Conservation (phyloP, 2,888 invertebrate genomes). For the Melieria picta region DNA sequence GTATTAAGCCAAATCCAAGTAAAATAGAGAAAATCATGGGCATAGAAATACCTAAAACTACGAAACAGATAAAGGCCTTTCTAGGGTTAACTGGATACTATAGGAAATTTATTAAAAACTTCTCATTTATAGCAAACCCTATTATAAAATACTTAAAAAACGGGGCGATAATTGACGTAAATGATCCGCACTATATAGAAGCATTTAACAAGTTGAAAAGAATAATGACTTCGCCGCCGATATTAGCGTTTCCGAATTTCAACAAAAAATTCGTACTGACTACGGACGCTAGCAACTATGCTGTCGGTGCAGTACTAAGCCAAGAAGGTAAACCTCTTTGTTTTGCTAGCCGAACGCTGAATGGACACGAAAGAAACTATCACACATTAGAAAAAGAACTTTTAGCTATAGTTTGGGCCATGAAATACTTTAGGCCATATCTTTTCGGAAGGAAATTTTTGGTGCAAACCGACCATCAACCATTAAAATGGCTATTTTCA, state of each 20-base stretch:
- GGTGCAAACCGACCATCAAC: neutral
- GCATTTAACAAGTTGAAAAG: conserved; percentile 21
- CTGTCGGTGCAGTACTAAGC: conserved; percentile 9
- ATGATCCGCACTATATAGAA: conserved; percentile 10
- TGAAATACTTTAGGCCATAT: too few relatives aligned
- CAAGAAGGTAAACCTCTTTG: conserved; percentile 12
- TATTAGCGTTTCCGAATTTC: conserved; percentile 24
- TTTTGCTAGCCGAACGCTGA: conserved; percentile 17
- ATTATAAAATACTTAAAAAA: conserved; percentile 24
- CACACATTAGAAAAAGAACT: too few relatives aligned
- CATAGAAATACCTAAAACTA: neutral
- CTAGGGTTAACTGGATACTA: neutral
- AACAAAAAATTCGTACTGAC: too few relatives aligned
- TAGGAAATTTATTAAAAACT: conserved; percentile 2
- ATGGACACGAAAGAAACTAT: conserved; percentile 17
- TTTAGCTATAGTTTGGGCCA: too few relatives aligned
- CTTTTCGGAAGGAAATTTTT: too few relatives aligned
- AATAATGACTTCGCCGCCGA: conserved; percentile 12
- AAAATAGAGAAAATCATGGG: conserved; percentile 5
- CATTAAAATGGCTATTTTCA: conserved; percentile 9
- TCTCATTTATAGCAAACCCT: conserved; percentile 5
- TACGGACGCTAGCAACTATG: conserved; percentile 19
- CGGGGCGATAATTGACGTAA: conserved; percentile 10
- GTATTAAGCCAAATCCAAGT: conserved; percentile 13
- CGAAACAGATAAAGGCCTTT: conserved; percentile 11